Evolutionary conservation across 2,888 invertebrate species (phyloP).

Genomic region (Drosophila neutralis): DNA sequence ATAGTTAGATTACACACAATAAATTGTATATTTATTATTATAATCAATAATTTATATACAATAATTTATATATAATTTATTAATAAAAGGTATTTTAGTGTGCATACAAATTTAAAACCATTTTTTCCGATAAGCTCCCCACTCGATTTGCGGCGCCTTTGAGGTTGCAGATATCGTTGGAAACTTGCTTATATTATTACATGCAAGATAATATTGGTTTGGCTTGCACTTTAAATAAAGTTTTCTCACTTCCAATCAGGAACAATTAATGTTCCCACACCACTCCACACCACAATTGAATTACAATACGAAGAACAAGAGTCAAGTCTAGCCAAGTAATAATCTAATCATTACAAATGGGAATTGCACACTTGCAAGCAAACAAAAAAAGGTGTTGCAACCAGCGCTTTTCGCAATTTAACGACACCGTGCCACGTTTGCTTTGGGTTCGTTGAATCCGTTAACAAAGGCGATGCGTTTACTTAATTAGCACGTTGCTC

Average conservation of each 20-base stretch:
- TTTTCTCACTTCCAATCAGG: no score
- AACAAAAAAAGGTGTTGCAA: background rate
- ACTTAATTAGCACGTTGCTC: slow-evolving; percentile 28
- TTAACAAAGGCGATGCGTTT: slow-evolving; percentile 31
- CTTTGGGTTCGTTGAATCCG: background rate
- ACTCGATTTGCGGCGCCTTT: background rate
- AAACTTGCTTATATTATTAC: no score
- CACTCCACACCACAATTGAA: no score
- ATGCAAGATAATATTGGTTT: background rate
- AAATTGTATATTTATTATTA: background rate
- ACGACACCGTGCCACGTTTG: slow-evolving; percentile 5
- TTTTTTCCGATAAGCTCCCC: background rate
- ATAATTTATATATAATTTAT: background rate
- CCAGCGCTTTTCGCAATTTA: background rate
- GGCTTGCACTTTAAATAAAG: background rate
- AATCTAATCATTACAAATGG: background rate
- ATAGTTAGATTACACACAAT: background rate
- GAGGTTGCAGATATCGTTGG: background rate
- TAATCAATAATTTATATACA: no score
- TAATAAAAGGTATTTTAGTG: background rate
- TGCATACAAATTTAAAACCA: background rate
- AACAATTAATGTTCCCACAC: no score
- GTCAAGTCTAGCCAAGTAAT: no score
- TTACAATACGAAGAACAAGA: no score
- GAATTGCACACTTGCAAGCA: background rate